Conservation (phyloP, 1,140 invertebrate genomes). For the Protaetia brevitarsis region DNA sequence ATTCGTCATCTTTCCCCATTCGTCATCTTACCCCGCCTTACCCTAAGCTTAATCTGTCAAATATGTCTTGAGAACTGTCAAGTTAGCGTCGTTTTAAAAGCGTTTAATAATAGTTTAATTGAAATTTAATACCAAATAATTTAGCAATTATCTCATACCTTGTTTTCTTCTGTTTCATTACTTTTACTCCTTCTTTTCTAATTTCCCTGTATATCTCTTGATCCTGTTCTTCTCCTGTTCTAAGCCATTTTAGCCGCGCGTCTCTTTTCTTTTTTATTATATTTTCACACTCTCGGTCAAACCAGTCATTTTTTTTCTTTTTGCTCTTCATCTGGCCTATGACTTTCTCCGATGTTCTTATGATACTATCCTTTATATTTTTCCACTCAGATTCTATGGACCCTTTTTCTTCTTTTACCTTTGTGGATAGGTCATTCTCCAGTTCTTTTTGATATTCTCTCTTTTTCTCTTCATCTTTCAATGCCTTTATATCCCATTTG, state of each 20-base stretch:
- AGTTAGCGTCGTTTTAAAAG: too few relatives aligned
- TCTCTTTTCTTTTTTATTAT: neutral
- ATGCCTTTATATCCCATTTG: too few relatives aligned
- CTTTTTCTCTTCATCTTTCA: neutral
- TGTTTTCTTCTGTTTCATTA: neutral
- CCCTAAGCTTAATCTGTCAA: too few relatives aligned
- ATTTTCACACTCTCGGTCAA: neutral
- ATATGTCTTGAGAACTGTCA: too few relatives aligned
- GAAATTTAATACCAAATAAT: too few relatives aligned
- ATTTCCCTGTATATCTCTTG: neutral
- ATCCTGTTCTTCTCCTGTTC: neutral
- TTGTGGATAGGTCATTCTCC: neutral
- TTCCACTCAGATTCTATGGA: neutral
- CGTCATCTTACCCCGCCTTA: too few relatives aligned
- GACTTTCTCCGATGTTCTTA: neutral
- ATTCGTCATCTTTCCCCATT: too few relatives aligned
- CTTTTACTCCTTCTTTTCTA: neutral
- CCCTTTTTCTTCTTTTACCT: neutral
- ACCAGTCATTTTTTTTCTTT: neutral
- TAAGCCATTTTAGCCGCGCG: neutral
- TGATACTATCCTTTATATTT: neutral
- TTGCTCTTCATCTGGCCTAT: neutral
- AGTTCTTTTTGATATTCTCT: neutral
- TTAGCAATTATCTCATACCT: too few relatives aligned
- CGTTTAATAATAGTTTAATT: too few relatives aligned